Conservation (phyloP, 2,113 vertebrate genomes). For the Puntigrus tetrazona region DNA sequence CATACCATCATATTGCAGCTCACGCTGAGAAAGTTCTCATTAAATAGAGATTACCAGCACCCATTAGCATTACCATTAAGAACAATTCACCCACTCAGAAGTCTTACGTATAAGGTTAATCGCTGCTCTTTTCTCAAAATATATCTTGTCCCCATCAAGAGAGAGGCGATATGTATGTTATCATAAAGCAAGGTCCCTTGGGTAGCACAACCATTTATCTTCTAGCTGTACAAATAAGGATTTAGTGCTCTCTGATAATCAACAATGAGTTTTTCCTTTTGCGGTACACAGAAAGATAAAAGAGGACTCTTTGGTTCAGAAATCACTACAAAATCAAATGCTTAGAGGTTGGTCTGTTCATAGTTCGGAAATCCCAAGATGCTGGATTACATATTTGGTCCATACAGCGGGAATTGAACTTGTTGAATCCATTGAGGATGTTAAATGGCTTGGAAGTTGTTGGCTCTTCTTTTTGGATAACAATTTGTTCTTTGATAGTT, state of each 20-base stretch:
- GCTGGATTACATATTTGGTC: conserved; percentile 26
- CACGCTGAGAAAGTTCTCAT: conserved; percentile 60
- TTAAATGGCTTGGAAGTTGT: conserved; percentile 50
- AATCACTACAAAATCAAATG: conserved; percentile 23
- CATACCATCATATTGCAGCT: conserved; percentile 56
- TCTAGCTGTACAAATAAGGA: conserved; percentile 39
- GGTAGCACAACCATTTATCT: conserved; percentile 28
- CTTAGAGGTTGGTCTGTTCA: conserved; percentile 30
- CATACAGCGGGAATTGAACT: conserved; percentile 19
- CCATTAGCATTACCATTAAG: conserved; percentile 57
- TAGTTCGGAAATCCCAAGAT: conserved; percentile 20
- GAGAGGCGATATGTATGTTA: conserved; percentile 15
- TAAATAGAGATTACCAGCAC: conserved; percentile 63
- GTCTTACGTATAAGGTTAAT: conserved; percentile 47
- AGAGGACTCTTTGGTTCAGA: conserved; percentile 21
- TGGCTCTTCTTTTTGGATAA: conserved; percentile 48
- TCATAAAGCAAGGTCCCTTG: conserved; percentile 32
- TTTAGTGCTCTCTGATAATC: conserved; percentile 31
- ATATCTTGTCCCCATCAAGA: background rate
- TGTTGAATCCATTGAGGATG: conserved; percentile 47
- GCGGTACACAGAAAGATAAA: conserved; percentile 26
- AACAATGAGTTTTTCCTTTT: conserved; percentile 29
- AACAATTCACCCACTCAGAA: conserved; percentile 51
- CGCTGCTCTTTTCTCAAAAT: conserved; percentile 41
- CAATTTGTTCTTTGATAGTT: conserved; percentile 50